These are phyloP conservation scores for Eilema depressum DNA, from an alignment of 2,888 invertebrate species.

Conservation along the genomic window DNA sequence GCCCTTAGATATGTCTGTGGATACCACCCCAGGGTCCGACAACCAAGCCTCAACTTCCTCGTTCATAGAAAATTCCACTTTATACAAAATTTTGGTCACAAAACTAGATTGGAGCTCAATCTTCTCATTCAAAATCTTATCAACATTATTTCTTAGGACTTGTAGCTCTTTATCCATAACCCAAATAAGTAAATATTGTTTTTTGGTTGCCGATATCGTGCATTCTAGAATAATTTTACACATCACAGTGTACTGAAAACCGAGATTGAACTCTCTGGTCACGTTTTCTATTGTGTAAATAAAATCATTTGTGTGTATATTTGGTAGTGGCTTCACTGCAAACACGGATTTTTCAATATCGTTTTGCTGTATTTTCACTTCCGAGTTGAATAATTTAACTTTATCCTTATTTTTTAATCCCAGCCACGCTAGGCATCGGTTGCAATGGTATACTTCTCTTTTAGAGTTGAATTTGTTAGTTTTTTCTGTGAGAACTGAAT, in stretches of 20 bases:
- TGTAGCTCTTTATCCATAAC: conserved; percentile 88
- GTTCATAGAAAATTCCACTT: conserved; percentile 76
- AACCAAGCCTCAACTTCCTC: conserved; percentile 84
- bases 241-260: conserved; percentile 82
- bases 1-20: conserved; percentile 85
- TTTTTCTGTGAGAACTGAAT: conserved; percentile 72
- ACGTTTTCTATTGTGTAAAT: conserved; percentile 82
- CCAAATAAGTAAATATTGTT: conserved; percentile 87
- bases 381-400: conserved; percentile 87
- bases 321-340: conserved; percentile 58
- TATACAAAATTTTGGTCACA: conserved; percentile 87
- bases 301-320: conserved; percentile 81
- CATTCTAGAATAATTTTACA: conserved; percentile 86
- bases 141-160: conserved; percentile 72
- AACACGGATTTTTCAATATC: conserved; percentile 63
- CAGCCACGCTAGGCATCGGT: conserved; percentile 87
- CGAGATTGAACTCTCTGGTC: conserved; percentile 81
- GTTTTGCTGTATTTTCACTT: conserved; percentile 76
- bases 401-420: conserved; percentile 80
- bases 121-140: conserved; percentile 62
- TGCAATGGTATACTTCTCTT: conserved; percentile 84
- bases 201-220: conserved; percentile 71
- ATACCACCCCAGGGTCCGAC: conserved; percentile 82
- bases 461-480: conserved; percentile 78
- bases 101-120: conserved; percentile 76